phyloP scores from a whole-genome alignment of 2,797 vertebrate species.

The Lepilemur septentrionalis region DNA sequence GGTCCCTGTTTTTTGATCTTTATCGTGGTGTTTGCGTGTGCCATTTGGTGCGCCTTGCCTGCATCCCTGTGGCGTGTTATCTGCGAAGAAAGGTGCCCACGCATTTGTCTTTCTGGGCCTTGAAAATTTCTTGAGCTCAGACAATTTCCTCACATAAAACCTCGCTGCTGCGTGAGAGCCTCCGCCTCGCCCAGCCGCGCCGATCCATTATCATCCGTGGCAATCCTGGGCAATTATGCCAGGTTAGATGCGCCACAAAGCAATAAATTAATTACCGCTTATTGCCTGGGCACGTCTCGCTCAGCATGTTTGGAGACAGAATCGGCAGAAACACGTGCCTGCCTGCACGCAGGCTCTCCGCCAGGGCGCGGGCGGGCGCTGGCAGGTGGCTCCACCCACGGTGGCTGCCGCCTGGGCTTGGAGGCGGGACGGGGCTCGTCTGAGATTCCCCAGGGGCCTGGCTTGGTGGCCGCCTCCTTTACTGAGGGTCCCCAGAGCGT shows the following conservation, averaged over 20 bases:
- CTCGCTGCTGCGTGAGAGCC: background rate
- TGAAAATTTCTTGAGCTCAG: background rate
- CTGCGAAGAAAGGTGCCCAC: background rate
- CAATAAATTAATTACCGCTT: slow-evolving; percentile 80
- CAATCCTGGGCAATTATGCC: background rate
- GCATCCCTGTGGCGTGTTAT: background rate
- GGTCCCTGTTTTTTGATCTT: too few relatives aligned
- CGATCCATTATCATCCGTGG: background rate
- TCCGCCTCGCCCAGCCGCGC: background rate
- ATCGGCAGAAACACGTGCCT: background rate
- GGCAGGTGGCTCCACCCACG: rapidly evolving
- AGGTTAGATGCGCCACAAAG: slow-evolving; percentile 69
- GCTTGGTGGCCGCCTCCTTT: background rate
- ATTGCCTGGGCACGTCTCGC: background rate
- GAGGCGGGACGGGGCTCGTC: background rate
- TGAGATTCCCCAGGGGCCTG: background rate
- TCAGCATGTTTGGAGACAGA: background rate
- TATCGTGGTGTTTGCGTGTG: rapidly evolving
- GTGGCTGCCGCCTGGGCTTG: rapidly evolving
- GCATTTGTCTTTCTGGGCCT: background rate
- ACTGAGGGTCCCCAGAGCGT: rapidly evolving
- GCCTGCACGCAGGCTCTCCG: rapidly evolving
- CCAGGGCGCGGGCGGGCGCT: background rate
- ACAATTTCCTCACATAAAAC: background rate
- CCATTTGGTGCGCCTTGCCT: too few relatives aligned